phyloP scores from a whole-genome alignment of 2,888 invertebrate genomes.

The Lasius fuliginosus region DNA sequence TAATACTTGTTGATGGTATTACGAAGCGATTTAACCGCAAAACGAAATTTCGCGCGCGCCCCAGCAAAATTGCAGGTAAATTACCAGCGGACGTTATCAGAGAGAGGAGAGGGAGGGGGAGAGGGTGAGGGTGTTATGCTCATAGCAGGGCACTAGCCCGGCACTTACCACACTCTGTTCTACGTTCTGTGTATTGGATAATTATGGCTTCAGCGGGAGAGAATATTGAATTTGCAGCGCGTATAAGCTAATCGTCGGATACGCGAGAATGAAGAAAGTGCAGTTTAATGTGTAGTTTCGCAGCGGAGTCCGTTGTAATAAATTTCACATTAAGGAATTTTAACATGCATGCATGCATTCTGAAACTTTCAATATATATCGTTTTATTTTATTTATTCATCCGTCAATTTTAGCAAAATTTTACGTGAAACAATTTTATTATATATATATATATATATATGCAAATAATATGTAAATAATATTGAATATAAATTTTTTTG shows the following conservation, averaged over 20 bases:
- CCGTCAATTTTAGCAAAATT: neutral
- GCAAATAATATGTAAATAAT: neutral
- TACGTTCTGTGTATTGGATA: slow-evolving; percentile 45
- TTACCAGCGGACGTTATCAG: slow-evolving; percentile 55
- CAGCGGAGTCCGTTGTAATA: neutral
- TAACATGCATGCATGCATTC: neutral
- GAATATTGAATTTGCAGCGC: slow-evolving; percentile 62
- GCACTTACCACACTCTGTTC: slow-evolving; percentile 51
- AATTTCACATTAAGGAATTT: slow-evolving; percentile 20
- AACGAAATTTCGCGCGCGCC: slow-evolving; percentile 49
- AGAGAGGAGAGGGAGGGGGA: neutral
- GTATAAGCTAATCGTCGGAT: slow-evolving; percentile 35
- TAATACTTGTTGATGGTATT: slow-evolving; percentile 40
- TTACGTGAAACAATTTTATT: neutral
- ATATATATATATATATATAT: no score
- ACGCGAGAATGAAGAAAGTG: slow-evolving; percentile 6
- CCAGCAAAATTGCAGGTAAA: slow-evolving; percentile 49
- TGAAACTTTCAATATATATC: no score
- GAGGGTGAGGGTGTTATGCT: slow-evolving; percentile 29
- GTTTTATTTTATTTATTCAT: neutral
- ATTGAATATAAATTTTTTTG: neutral
- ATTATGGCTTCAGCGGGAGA: slow-evolving; percentile 48
- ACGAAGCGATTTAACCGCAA: slow-evolving; percentile 27
- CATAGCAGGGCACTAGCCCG: slow-evolving; percentile 46
- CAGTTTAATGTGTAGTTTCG: slow-evolving; percentile 1